phyloP scores from a whole-genome alignment of 2,113 vertebrate species.

The Gambusia affinis region DNA sequence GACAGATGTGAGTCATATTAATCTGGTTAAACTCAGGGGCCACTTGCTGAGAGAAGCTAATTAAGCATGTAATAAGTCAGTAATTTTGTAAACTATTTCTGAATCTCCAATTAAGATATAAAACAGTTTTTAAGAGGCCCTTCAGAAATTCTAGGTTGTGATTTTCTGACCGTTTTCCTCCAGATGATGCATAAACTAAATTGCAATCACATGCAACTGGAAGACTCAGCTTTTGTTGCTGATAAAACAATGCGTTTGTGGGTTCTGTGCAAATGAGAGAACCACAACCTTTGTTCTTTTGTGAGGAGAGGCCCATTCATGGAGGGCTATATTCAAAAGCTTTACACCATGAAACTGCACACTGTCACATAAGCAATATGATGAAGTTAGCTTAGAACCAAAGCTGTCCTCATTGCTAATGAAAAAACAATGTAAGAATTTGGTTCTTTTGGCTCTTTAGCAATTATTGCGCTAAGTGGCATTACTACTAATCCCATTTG shows the following conservation, averaged over 20 bases:
- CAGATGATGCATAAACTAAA: constrained; percentile 44
- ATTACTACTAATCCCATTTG: not conserved
- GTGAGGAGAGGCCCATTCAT: constrained; percentile 1
- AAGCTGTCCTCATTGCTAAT: not conserved
- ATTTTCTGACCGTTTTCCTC: constrained; percentile 15
- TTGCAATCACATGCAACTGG: constrained; percentile 15
- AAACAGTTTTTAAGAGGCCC: not conserved
- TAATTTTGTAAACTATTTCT: constrained; percentile 17
- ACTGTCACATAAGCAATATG: constrained; percentile 3
- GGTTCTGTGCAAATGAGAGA: constrained; percentile 12
- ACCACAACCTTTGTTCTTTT: constrained; percentile 9
- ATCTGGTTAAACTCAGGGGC: constrained; percentile 28
- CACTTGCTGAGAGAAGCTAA: constrained; percentile 38
- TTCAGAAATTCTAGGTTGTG: constrained; percentile 22
- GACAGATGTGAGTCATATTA: constrained; percentile 17
- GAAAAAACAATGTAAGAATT: not conserved
- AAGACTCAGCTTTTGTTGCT: constrained; percentile 32
- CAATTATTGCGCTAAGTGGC: not conserved
- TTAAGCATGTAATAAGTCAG: constrained; percentile 10
- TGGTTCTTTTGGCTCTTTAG: no score
- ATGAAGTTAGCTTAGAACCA: not conserved
- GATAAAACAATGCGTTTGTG: constrained; percentile 19
- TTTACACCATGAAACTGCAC: constrained; percentile 18
- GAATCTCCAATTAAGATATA: constrained; percentile 17
- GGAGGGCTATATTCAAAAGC: constrained; percentile 9